Conservation (phyloP, 2,888 invertebrate species). For the Stegana nigrithorax region DNA sequence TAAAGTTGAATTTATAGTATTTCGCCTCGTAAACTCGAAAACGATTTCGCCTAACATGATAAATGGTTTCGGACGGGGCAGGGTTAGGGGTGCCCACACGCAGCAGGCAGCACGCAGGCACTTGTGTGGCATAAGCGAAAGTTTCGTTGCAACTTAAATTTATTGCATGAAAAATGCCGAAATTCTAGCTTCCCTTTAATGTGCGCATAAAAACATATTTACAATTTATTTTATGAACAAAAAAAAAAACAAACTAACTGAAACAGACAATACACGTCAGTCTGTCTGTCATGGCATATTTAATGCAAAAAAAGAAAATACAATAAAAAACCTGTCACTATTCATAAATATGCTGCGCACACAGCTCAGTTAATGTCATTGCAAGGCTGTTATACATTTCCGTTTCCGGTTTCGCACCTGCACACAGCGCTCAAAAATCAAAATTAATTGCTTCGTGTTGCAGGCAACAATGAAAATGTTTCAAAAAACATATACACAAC, state of each 20-base stretch:
- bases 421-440: no score
- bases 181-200: no score
- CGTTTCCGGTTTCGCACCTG: background rate
- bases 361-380: no score
- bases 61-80: slow-evolving; percentile 5
- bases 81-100: no score
- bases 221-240: no score
- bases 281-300: no score
- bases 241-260: background rate
- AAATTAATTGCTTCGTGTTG: no score
- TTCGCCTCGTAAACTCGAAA: background rate
- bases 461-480: background rate
- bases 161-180: background rate
- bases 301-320: background rate
- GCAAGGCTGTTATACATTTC: no score
- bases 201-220: no score
- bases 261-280: no score
- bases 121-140: slow-evolving; percentile 1
- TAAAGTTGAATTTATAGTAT: background rate
- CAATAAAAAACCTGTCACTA: background rate
- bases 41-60: slow-evolving; percentile 5
- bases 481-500: background rate
- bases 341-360: no score
- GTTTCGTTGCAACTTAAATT: background rate
- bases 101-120: background rate